Percentiles rank a stretch among this genome's conserved stretches.
These are phyloP conservation scores for Encarsia formosa DNA, from an alignment of 2,888 invertebrate species.

Conservation along the genomic window DNA sequence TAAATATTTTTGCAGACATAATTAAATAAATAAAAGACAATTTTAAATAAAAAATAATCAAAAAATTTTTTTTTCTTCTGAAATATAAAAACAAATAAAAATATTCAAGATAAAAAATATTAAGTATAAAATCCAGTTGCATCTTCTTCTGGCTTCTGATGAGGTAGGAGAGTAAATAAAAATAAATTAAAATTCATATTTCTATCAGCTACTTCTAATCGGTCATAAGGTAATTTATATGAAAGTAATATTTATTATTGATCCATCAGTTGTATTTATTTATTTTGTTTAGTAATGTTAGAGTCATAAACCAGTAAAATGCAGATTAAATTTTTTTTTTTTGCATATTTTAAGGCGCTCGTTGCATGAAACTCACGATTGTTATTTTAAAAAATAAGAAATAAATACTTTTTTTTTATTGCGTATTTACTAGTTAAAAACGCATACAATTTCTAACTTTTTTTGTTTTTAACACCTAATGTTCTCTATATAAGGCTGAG, in stretches of 20 bases:
- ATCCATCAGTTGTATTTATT: slow-evolving; percentile 28
- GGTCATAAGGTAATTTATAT: slow-evolving; percentile 18
- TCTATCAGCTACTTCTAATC: slow-evolving; percentile 12
- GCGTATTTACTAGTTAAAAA: slow-evolving; percentile 22
- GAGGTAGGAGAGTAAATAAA: slow-evolving; percentile 5
- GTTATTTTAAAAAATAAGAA: slow-evolving; percentile 16
- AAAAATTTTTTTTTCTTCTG: too few relatives aligned
- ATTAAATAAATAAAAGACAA: too few relatives aligned
- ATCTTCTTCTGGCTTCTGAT: too few relatives aligned
- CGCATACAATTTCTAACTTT: slow-evolving; percentile 23
- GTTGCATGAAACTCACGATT: slow-evolving; percentile 28
- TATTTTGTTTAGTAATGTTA: slow-evolving; percentile 21
- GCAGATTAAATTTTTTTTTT: slow-evolving; percentile 19
- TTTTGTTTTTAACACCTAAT: slow-evolving; percentile 22
- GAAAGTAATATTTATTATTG: slow-evolving; percentile 20
- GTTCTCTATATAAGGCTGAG: slow-evolving; percentile 29
- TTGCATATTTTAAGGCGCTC: slow-evolving; percentile 28
- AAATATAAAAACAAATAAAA: too few relatives aligned
- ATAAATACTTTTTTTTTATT: slow-evolving; percentile 10
- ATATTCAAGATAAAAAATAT: too few relatives aligned
- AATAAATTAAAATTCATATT: slow-evolving; percentile 1
- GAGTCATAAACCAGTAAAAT: slow-evolving; percentile 24
- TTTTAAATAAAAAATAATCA: too few relatives aligned
- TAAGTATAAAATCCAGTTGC: too few relatives aligned
- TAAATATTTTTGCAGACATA: too few relatives aligned